Conservation (phyloP, 1,140 invertebrate species). For the Coenobita brevimanus region DNA sequence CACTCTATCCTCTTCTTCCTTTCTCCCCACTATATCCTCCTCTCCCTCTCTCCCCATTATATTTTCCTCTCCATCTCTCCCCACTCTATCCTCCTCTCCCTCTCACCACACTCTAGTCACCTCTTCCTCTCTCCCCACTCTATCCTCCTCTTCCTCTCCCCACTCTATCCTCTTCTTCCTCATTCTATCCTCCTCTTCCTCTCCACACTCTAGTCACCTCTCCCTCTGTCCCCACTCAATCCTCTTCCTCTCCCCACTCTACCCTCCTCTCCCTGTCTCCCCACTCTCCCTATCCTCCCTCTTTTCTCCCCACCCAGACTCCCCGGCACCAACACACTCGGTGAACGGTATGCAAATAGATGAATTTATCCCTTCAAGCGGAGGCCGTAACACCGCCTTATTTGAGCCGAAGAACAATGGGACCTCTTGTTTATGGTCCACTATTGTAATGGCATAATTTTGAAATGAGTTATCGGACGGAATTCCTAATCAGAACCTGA, state of each 20-base stretch:
- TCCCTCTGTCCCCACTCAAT: neutral
- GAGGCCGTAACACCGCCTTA: constrained; percentile 57
- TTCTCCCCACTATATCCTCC: neutral
- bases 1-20: neutral
- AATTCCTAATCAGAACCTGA: constrained; percentile 62
- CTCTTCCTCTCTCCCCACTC: no score
- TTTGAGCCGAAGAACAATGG: constrained; percentile 62
- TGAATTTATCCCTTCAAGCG: constrained; percentile 30
- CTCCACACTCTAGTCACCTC: neutral
- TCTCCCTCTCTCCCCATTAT: neutral
- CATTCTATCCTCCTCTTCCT: no score
- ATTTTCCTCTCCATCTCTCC: neutral
- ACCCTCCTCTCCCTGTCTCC: neutral
- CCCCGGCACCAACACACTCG: constrained; percentile 18
- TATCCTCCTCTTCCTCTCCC: no score
- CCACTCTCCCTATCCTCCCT: neutral
- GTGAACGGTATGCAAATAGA: constrained; percentile 58
- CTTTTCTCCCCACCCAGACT: neutral
- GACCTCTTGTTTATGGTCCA: constrained; percentile 49
- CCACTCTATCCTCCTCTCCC: neutral
- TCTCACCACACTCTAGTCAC: neutral
- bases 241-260: neutral
- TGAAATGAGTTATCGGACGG: constrained; percentile 63
- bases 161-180: no score
- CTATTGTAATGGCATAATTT: constrained; percentile 66